Percentiles rank a stretch among this genome's conserved stretches.
Evolutionary conservation across 2,888 invertebrate genomes (phyloP).

Genomic region (Empis stercorea): DNA sequence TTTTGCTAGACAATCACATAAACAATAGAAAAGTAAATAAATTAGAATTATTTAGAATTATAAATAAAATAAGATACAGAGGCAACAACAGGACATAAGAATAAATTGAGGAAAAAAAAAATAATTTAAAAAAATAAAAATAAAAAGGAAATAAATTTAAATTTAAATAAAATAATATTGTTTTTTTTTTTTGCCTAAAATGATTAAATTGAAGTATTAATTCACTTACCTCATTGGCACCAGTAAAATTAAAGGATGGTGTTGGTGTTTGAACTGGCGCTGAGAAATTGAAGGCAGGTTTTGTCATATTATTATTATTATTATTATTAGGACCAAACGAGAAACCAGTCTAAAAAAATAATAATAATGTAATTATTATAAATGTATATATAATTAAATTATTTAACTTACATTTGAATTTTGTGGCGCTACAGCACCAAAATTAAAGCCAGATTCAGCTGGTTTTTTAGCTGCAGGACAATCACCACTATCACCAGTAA

Average conservation of each 20-base stretch:
- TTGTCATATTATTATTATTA: constrained; percentile 14
- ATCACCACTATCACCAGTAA: constrained; percentile 7
- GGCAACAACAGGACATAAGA: too few relatives aligned
- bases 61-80: too few relatives aligned
- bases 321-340: constrained; percentile 14
- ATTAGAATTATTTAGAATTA: too few relatives aligned
- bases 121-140: too few relatives aligned
- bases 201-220: not conserved
- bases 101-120: too few relatives aligned
- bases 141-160: not conserved
- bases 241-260: constrained; percentile 12
- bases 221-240: constrained; percentile 8
- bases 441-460: constrained; percentile 16
- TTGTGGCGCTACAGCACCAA: constrained; percentile 9
- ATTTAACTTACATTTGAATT: constrained; percentile 4
- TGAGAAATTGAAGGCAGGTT: constrained; percentile 18
- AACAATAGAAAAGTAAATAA: too few relatives aligned
- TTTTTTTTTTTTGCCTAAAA: not conserved
- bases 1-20: too few relatives aligned
- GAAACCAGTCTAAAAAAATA: constrained; percentile 13
- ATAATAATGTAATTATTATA: not conserved
- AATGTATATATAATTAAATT: not conserved
- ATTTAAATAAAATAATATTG: not conserved
- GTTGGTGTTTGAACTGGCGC: constrained; percentile 4
- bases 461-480: constrained; percentile 21